Evolutionary conservation across 2,888 invertebrate genomes (phyloP), one percentile per base, ranked within the genome.

Genomic region (Cotesia congregata): DNA sequence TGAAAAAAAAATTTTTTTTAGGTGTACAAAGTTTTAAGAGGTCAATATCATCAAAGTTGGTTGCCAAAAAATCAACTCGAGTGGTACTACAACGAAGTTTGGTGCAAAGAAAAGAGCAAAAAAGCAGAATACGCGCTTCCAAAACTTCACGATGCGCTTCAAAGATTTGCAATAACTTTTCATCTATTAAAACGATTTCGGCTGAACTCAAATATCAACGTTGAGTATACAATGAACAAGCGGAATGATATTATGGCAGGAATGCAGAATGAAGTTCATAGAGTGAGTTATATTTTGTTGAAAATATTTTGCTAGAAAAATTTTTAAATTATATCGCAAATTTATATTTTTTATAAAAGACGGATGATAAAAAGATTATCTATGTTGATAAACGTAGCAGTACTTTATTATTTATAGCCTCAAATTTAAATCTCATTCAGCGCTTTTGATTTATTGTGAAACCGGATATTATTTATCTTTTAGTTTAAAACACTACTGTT

Each of bases 81-180:
- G 72, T 90, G 90, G 90, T 90, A 90, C 79, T 83, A 86, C 74
- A 84, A 84, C 59, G 85, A 89, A 71, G 84, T 90, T 74, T 87
- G 86, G 85, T 90, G 90, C 76, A 83, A 88, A 62, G 89, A 89
- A 79, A 90, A 90, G 80, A 86, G 87, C 67, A 87, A 86, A 77
- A 90, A 94, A 92, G 92, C 92, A 77, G 88, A 90, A 80, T 90
- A 90, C 80, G 89, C 92, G 77, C 90, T 93, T 83, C 92, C 93
- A 73, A 91, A 91, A 81, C 90, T 94, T 62, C 92, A 93, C 90
- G 91, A 90, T 62, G 88, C 90, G 1, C 87, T 92, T n/a, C 90
- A 91, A 81, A 88, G 89, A 83, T 91, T 91, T 84, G 90, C 90
- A 30, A 89, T 90, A 7, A 91, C 91, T n/a, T 90, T 92, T 76